Conservation (phyloP, 2,888 invertebrate genomes). For the Eupeodes luniger region DNA sequence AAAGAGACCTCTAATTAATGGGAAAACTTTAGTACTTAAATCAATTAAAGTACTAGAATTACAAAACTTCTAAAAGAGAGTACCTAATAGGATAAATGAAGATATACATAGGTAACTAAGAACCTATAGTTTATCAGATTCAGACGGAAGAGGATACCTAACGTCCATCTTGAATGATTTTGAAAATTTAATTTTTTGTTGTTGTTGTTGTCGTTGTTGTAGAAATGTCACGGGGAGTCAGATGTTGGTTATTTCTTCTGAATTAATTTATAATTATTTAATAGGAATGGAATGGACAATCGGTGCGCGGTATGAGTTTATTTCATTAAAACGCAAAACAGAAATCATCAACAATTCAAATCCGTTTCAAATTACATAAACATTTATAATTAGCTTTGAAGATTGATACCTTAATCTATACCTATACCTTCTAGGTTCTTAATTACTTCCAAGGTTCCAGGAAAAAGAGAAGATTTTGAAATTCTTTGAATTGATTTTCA, state of each 20-base stretch:
- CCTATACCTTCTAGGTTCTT: neutral
- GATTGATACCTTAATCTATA: neutral
- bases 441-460: conserved; percentile 18
- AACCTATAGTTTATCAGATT: neutral
- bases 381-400: conserved; percentile 36
- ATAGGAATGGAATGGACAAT: too few species aligned
- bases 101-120: neutral
- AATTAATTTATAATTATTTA: conserved; percentile 43
- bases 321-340: neutral
- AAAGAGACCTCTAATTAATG: conserved; percentile 60
- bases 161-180: neutral
- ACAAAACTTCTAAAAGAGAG: conserved; percentile 6
- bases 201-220: neutral
- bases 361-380: conserved; percentile 63
- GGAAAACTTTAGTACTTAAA: conserved; percentile 67
- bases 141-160: neutral
- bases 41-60: conserved; percentile 59
- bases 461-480: neutral
- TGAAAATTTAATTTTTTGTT: neutral
- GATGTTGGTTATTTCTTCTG: neutral
- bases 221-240: neutral
- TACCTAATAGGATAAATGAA: too few species aligned
- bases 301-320: too few species aligned
- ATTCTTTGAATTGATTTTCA: conserved; percentile 39
- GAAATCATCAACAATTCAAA: conserved; percentile 32